Evolutionary conservation across 2,888 invertebrate genomes (phyloP).

Genomic region (Xanthia icteritia): DNA sequence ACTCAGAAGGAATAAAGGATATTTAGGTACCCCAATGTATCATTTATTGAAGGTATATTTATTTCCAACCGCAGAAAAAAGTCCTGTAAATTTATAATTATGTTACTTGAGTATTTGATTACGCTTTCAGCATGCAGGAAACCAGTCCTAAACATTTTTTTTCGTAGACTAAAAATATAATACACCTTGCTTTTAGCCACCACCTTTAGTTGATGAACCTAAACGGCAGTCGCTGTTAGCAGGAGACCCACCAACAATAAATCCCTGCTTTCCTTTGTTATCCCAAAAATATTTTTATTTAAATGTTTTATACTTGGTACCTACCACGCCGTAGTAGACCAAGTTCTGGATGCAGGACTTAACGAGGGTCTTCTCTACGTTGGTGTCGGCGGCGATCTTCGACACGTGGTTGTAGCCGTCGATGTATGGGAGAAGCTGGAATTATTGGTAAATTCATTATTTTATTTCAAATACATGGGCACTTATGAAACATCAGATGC

Average conservation of each 20-base stretch:
- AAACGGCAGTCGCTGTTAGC: neutral
- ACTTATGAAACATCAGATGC: too few species aligned
- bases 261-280: neutral
- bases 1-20: neutral
- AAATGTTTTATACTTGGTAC: conserved; percentile 56
- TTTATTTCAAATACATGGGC: neutral
- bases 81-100: neutral
- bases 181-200: too few species aligned
- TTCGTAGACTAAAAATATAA: too few species aligned
- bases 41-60: neutral
- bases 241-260: neutral
- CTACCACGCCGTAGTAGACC: conserved; percentile 93
- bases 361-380: conserved; percentile 97
- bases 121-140: neutral
- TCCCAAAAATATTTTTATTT: too few species aligned
- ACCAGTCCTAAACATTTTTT: neutral
- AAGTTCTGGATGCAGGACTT: conserved; percentile 98
- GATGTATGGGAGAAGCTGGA: conserved; percentile 95
- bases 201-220: too few species aligned
- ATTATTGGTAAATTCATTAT: conserved; percentile 36
- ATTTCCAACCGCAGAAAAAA: neutral
- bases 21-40: neutral
- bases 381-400: conserved; percentile 96
- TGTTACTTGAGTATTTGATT: neutral
- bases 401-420: conserved; percentile 98